These are phyloP conservation scores for Bombus pascuorum DNA, from an alignment of 1,140 invertebrate genomes.

Conservation along the genomic window DNA sequence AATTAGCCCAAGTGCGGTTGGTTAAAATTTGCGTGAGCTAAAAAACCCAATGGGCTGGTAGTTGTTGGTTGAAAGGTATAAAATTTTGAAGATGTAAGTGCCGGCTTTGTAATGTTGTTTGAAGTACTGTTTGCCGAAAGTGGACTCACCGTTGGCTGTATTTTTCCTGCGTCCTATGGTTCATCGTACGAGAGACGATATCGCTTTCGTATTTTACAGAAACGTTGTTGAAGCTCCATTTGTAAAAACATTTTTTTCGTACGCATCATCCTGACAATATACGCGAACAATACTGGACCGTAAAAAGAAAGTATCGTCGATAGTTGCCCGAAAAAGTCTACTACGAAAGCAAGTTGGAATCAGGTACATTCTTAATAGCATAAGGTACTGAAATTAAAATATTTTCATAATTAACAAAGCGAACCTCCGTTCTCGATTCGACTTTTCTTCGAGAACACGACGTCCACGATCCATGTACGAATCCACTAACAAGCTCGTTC, in stretches of 20 bases:
- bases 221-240: not conserved
- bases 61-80: not conserved
- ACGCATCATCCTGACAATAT: too few species aligned
- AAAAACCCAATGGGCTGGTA: not conserved
- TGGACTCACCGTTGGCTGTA: not conserved
- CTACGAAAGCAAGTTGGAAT: too few species aligned
- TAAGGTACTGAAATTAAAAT: not conserved
- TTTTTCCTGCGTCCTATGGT: not conserved
- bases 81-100: conserved; percentile 12
- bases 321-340: not conserved
- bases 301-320: not conserved
- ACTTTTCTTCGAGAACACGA: not conserved
- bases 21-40: not conserved
- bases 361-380: too few species aligned
- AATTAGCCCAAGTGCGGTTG: not conserved
- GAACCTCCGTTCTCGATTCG: too few species aligned
- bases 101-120: not conserved
- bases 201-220: not conserved
- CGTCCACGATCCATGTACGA: too few species aligned
- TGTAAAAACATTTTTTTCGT: not conserved
- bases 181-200: too few species aligned
- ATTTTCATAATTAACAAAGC: not conserved
- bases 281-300: not conserved
- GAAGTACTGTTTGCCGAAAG: conserved; percentile 1
- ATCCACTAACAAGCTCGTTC: not conserved